These are phyloP conservation scores for Drosophila sordidapex DNA, from an alignment of 2,888 invertebrate species.

Conservation along the genomic window DNA sequence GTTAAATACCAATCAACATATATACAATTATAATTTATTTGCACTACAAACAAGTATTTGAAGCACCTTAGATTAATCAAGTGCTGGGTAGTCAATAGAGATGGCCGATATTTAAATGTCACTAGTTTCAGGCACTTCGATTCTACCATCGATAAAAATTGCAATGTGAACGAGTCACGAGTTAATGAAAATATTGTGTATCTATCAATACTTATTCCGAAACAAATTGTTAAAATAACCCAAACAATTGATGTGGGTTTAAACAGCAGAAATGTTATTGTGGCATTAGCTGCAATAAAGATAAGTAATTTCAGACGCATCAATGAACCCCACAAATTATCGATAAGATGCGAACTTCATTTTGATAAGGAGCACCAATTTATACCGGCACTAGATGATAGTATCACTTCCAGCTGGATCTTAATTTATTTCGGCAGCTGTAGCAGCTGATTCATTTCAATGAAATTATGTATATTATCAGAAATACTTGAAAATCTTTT, in stretches of 20 bases:
- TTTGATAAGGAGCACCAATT: neutral
- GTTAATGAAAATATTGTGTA: neutral
- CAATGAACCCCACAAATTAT: neutral
- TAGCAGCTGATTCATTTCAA: neutral
- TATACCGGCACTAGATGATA: neutral
- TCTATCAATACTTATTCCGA: neutral
- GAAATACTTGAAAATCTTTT: neutral
- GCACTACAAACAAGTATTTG: slow-evolving; percentile 29
- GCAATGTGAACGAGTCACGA: neutral
- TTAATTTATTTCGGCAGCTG: too few relatives aligned
- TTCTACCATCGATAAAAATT: neutral
- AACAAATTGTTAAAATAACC: neutral
- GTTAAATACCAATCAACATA: slow-evolving; percentile 16
- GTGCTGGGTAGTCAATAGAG: slow-evolving; percentile 33
- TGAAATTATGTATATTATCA: neutral
- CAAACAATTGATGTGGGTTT: neutral
- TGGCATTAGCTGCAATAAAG: neutral
- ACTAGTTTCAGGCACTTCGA: neutral
- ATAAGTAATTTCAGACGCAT: neutral
- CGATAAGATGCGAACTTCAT: neutral
- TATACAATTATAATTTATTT: slow-evolving; percentile 12
- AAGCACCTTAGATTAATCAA: slow-evolving; percentile 38
- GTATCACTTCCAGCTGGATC: neutral
- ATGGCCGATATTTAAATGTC: slow-evolving; percentile 32
- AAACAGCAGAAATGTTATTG: neutral